Percentiles rank a stretch among this genome's conserved stretches.
These are phyloP conservation scores for Synanthedon vespiformis DNA, from an alignment of 2,888 invertebrate species.

Conservation along the genomic window DNA sequence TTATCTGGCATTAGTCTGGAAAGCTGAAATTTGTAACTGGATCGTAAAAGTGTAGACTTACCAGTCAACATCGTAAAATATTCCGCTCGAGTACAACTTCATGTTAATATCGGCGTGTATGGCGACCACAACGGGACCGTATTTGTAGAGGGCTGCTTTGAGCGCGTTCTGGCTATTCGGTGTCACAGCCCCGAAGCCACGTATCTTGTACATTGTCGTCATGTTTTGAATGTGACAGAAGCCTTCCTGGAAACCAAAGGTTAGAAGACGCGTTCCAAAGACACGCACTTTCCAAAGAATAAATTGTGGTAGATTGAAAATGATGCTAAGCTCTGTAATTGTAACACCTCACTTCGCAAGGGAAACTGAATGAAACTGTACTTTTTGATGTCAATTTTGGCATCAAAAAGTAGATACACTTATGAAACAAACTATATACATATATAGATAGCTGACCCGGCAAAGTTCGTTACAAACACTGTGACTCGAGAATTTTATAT, in stretches of 20 bases:
- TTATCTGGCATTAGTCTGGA: no score
- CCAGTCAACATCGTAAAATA: conserved; percentile 31
- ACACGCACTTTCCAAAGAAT: background rate
- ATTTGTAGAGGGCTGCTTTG: conserved; percentile 26
- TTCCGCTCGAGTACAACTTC: conserved; percentile 23
- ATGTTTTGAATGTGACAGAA: conserved; percentile 23
- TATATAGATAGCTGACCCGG: no score
- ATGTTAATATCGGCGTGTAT: conserved; percentile 16
- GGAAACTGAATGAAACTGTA: no score
- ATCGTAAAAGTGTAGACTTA: conserved; percentile 8
- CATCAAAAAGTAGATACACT: no score
- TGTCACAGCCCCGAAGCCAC: conserved; percentile 24
- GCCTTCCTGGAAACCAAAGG: conserved; percentile 20
- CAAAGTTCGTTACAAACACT: no score
- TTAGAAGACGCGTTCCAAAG: background rate
- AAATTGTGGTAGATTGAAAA: no score
- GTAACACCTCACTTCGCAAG: no score
- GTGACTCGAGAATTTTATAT: no score
- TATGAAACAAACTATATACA: no score
- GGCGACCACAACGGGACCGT: conserved; percentile 27
- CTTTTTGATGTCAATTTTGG: no score
- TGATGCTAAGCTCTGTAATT: no score
- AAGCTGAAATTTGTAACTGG: no score
- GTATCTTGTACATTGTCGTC: conserved; percentile 19
- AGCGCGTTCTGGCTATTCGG: conserved; percentile 22